phyloP scores from a whole-genome alignment of 2,797 vertebrate genomes.

The Valencia hispanica region DNA sequence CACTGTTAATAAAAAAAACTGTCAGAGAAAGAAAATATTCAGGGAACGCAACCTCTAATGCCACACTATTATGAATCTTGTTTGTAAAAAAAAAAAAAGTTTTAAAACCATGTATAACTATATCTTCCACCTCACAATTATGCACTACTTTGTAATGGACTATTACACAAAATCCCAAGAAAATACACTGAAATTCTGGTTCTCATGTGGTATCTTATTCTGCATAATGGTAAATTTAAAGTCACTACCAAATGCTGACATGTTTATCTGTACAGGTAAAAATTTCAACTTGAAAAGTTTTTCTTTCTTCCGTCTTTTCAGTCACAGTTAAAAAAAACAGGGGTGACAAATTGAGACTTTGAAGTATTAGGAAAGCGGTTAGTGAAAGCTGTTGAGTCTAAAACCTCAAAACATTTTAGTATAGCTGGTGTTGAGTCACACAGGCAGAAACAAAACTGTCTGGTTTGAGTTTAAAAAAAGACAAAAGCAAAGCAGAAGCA shows the following conservation, averaged over 20 bases:
- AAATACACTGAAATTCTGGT: not conserved
- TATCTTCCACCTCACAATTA: not conserved
- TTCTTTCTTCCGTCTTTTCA: slow-evolving; percentile 5
- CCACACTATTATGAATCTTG: not conserved
- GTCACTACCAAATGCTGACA: not conserved
- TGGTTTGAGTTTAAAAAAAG: slow-evolving; percentile 27
- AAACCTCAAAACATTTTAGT: slow-evolving; percentile 18
- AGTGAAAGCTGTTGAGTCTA: slow-evolving; percentile 25
- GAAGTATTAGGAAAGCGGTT: slow-evolving; percentile 26
- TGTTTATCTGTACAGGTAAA: slow-evolving; percentile 33
- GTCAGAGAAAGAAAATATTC: too few relatives aligned
- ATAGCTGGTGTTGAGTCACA: slow-evolving; percentile 39
- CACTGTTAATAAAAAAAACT: too few relatives aligned
- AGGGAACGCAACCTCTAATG: too few relatives aligned
- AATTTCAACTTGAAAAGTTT: slow-evolving; percentile 10
- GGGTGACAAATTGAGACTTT: slow-evolving; percentile 38
- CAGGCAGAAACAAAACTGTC: slow-evolving; percentile 13
- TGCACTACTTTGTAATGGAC: not conserved
- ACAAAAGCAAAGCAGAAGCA: slow-evolving; percentile 28
- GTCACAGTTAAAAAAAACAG: not conserved
- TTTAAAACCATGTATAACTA: not conserved
- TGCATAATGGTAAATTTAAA: not conserved
- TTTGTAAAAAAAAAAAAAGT: not conserved
- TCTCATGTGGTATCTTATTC: not conserved
- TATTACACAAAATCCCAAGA: not conserved